These are phyloP conservation scores for Sesia bembeciformis DNA, from an alignment of 2,888 invertebrate genomes.

Conservation along the genomic window DNA sequence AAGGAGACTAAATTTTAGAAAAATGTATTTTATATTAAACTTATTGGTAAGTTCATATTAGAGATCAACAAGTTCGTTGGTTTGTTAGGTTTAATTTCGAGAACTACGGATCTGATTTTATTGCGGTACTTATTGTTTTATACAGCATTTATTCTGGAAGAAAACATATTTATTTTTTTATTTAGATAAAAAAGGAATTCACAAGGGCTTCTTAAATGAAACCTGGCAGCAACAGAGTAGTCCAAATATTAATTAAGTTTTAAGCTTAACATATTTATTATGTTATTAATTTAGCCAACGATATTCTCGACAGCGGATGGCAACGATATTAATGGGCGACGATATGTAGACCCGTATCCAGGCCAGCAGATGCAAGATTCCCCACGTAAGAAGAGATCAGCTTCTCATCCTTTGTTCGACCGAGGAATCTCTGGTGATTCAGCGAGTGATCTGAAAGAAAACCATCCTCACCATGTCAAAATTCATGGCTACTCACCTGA, in stretches of 20 bases:
- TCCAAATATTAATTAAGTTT: slow-evolving; percentile 16
- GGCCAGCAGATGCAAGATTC: slow-evolving; percentile 60
- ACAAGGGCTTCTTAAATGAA: background rate
- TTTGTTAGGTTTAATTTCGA: too few species aligned
- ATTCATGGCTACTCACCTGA: slow-evolving; percentile 52
- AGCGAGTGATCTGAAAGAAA: slow-evolving; percentile 5
- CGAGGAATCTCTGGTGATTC: slow-evolving; percentile 27
- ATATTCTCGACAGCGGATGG: slow-evolving; percentile 68
- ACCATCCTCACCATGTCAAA: slow-evolving; percentile 39
- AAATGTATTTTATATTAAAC: too few species aligned
- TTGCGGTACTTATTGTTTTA: too few species aligned
- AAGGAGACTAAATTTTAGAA: too few species aligned
- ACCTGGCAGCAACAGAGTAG: background rate
- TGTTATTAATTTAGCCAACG: slow-evolving; percentile 51
- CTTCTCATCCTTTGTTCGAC: slow-evolving; percentile 41
- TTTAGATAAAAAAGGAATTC: background rate
- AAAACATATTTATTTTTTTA: background rate
- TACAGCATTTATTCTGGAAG: background rate
- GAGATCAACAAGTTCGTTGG: too few species aligned
- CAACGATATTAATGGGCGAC: slow-evolving; percentile 56
- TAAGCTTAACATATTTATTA: too few species aligned
- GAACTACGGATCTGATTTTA: too few species aligned
- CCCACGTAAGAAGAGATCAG: slow-evolving; percentile 57
- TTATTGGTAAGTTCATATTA: too few species aligned
- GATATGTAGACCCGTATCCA: slow-evolving; percentile 66